Conservation (phyloP, 2,888 invertebrate genomes). For the Amblyjoppa proteus region DNA sequence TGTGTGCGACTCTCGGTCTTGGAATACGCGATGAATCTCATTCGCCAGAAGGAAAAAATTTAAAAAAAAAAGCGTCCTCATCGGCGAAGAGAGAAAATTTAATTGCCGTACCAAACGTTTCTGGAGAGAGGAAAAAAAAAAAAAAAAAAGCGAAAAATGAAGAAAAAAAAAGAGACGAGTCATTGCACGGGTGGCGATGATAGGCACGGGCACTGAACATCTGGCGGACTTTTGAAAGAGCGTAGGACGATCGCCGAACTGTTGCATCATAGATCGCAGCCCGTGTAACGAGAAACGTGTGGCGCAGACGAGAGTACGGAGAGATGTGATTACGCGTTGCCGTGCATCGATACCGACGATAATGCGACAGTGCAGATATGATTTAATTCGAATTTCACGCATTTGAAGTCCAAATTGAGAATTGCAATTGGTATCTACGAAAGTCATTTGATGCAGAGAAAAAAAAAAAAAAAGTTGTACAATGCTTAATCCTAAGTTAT, state of each 20-base stretch:
- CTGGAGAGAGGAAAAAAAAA: neutral
- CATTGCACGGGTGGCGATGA: slow-evolving; percentile 43
- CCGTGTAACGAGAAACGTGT: slow-evolving; percentile 34
- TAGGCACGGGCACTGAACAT: slow-evolving; percentile 57
- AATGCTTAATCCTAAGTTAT: too few relatives aligned
- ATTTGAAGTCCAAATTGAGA: too few relatives aligned
- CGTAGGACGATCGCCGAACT: slow-evolving; percentile 72
- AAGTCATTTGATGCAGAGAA: too few relatives aligned
- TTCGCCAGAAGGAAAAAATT: neutral
- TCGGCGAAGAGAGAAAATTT: slow-evolving; percentile 30
- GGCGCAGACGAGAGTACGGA: slow-evolving; percentile 50
- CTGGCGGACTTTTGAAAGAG: slow-evolving; percentile 69
- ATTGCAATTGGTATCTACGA: too few relatives aligned
- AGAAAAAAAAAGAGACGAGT: slow-evolving; percentile 7
- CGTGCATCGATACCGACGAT: slow-evolving; percentile 4
- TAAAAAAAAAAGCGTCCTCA: neutral
- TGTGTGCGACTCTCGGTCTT: slow-evolving; percentile 47
- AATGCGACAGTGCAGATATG: too few relatives aligned
- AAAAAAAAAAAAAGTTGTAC: too few relatives aligned
- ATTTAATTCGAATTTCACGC: too few relatives aligned
- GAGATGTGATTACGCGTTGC: slow-evolving; percentile 27
- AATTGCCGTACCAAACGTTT: slow-evolving; percentile 33
- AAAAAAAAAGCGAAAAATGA: neutral
- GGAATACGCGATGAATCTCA: slow-evolving; percentile 40
- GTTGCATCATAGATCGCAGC: slow-evolving; percentile 67